Evolutionary conservation across 1,140 invertebrate species (phyloP).

Genomic region (Watersipora subatra): DNA sequence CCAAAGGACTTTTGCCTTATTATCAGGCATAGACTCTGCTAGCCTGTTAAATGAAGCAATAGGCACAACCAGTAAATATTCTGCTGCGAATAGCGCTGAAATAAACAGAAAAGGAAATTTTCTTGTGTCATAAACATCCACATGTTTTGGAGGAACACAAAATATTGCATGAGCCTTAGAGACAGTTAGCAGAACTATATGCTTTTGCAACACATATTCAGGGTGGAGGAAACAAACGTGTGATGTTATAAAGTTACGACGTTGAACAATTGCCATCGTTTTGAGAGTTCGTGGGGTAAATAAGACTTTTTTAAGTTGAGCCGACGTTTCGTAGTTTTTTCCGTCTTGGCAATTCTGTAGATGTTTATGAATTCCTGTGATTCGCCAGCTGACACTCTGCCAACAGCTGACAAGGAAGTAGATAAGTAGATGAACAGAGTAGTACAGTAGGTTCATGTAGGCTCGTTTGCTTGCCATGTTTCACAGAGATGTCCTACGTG

Average conservation of each 20-base stretch:
- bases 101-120: not conserved
- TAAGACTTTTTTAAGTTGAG: not conserved
- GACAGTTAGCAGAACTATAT: not conserved
- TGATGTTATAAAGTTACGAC: not conserved
- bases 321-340: not conserved
- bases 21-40: not conserved
- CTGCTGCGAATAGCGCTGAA: not conserved
- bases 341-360: not conserved
- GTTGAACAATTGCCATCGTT: not conserved
- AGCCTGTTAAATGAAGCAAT: not conserved
- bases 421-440: not conserved
- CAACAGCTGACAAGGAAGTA: not conserved
- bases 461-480: too few relatives aligned
- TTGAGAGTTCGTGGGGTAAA: not conserved
- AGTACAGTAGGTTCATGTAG: not conserved
- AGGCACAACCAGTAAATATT: not conserved
- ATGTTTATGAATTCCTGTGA: not conserved
- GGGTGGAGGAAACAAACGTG: not conserved
- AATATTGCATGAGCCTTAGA: not conserved
- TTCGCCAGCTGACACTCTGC: not conserved
- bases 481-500: too few relatives aligned
- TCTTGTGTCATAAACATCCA: not conserved
- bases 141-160: not conserved
- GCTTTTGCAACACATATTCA: not conserved
- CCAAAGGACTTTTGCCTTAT: not conserved